Base-by-base conservation (phyloP, 2,888 invertebrate genomes). In the Muscina levida region DNA sequence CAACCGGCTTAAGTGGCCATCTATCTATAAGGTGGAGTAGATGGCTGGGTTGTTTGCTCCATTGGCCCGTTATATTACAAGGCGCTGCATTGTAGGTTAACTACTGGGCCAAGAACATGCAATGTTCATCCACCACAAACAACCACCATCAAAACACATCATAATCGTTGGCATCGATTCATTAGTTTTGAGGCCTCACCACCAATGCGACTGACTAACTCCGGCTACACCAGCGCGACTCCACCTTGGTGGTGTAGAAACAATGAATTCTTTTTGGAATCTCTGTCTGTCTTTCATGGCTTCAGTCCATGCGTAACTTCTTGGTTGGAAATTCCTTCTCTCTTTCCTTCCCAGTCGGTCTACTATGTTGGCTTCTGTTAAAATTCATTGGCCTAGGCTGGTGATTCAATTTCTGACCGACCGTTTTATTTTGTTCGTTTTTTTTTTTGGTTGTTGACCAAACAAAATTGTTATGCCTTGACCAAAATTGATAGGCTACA, bases 401-500 rank as follows among this genome's bases (percentile, higher is more conserved):
- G n/a, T n/a, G n/a, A n/a, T n/a, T 31, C 31, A 8, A 31, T 31
- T 5, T 31, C 31, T 31, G 31, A 5, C 8, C n/a, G n/a, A 31
- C 4, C 31, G 31, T 8, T 31, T 65, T 46, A 19, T 15, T n/a
- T 44, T 68, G 42, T 22, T 67, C 2, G 6, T 39, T n/a, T 31
- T 65, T 8, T 42, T n/a, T 37, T 53, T 68, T 5, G 10, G 8
- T 8, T 67, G 37, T 68, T 22, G 53, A 42, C 42, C 68, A 56
- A 53, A 42, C 53, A 11, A 68, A 68, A 68, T 68, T 68, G 39
- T 68, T 53, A n/a, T 68, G 56, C 56, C 56, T 68, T 68, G 68
- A 53, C 68, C 68, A 68, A 68, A 68, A 68, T 68, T 68, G 68
- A 68, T 68, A 68, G 68, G 42, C 68, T 2, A 68, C 68, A 68